Conservation (phyloP, 2,888 invertebrate genomes). For the Lasioglossum malachurum region DNA sequence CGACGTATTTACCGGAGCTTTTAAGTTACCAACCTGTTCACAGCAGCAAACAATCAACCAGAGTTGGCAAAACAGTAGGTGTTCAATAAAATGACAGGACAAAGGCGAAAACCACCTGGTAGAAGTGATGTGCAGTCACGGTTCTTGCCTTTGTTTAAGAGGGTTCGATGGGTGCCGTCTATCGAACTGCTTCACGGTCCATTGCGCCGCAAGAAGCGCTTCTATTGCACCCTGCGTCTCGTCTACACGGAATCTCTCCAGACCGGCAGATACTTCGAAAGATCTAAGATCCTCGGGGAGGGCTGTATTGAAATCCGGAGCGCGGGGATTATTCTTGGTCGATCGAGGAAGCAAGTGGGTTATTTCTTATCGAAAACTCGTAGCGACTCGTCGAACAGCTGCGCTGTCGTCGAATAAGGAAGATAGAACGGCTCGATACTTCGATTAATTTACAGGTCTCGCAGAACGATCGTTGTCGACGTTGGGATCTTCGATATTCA, state of each 20-base stretch:
- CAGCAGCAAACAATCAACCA: slow-evolving; percentile 6
- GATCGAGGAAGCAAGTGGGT: neutral
- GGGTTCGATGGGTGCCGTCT: slow-evolving; percentile 17
- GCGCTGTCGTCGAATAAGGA: slow-evolving; percentile 2
- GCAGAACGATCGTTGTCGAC: neutral
- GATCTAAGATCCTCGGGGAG: slow-evolving; percentile 1
- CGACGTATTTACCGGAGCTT: neutral
- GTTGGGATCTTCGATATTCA: neutral
- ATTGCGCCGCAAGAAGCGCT: slow-evolving; percentile 36
- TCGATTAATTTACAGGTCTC: neutral
- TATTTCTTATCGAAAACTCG: slow-evolving; percentile 14
- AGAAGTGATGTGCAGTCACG: slow-evolving; percentile 15
- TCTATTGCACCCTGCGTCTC: neutral
- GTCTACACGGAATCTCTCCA: neutral
- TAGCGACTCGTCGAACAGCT: neutral
- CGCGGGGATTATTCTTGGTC: slow-evolving; percentile 2
- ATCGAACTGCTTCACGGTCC: slow-evolving; percentile 7
- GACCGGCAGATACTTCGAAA: neutral
- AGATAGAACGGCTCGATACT: neutral
- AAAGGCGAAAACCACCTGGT: slow-evolving; percentile 4
- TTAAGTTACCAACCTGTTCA: neutral
- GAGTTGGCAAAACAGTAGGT: neutral
- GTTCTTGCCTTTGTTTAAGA: slow-evolving; percentile 45
- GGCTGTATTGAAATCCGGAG: slow-evolving; percentile 27
- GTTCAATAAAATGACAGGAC: slow-evolving; percentile 29